Base-by-base conservation (phyloP, 1,140 invertebrate species). In the Zaprionus tsacasi region DNA sequence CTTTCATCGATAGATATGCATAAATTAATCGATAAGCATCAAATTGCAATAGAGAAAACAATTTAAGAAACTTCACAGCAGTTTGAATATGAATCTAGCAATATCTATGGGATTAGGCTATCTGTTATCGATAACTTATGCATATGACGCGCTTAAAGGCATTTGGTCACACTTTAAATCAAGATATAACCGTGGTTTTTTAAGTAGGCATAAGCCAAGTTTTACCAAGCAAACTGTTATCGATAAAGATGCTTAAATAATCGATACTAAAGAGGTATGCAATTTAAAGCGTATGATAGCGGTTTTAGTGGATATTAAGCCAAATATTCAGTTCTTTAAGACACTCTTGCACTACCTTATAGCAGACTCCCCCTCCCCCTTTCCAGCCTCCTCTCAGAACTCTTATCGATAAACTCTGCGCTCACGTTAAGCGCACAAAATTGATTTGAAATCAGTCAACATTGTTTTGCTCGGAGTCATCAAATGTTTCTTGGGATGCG, bases 361-460 rank as follows among this genome's bases (percentile, higher is more conserved):
- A 2, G 21, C 21, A 21, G 21, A 2, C 21, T 2, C 21, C 21
- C 2, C 2, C 4, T 3, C 21, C 21, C 21, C 21, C 2, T 21
- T 30, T 3, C 27, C 27, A 30, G 27, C 27, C 6, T 3, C 27
- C 4, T 30, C 27, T 30, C 27, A 6, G 27, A 25, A 25, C 45
- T 10, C 11, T 38, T 38, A 70, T 74, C 50, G 66, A 57, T 45
- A 21, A 35, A 36, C 12, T 2, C 11, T 52, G 8, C 5, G 17
- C 45, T 21, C 21, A 50, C 8, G 17, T 50, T 25, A 21, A 21
- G 7, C 11, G 45, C 21, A 50, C 45, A 50, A 50, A 50, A 50
- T 50, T 38, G 57, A 40, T 54, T 52, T 25, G 2, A 69, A 69
- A 54, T 69, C 67, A 52, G 48, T 4, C 38, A 40, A 57, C 60